These are phyloP conservation scores for Ormyrus nitidulus DNA, from an alignment of 2,888 invertebrate species.

Conservation along the genomic window DNA sequence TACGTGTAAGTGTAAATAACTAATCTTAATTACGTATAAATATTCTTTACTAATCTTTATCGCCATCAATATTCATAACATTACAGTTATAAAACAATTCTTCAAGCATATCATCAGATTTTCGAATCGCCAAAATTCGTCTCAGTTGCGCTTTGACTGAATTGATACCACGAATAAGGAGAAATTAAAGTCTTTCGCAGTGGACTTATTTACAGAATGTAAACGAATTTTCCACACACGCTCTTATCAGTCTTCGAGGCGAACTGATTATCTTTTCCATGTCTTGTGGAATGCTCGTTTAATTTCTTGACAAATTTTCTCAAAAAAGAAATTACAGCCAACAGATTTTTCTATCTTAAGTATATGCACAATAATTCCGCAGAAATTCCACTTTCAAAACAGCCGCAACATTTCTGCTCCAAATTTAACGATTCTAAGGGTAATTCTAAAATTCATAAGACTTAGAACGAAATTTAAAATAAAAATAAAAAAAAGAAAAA, in stretches of 20 bases:
- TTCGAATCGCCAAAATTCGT: slow-evolving; percentile 6
- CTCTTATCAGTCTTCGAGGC: slow-evolving; percentile 44
- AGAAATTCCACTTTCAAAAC: slow-evolving; percentile 1
- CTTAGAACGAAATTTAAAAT: no score
- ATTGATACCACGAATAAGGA: background rate
- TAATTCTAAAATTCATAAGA: no score
- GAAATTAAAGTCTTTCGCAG: slow-evolving; percentile 17
- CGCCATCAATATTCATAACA: background rate
- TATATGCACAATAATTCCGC: no score
- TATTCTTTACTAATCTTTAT: background rate
- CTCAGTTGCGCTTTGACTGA: slow-evolving; percentile 27
- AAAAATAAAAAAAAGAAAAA: no score
- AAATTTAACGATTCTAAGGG: slow-evolving; percentile 18
- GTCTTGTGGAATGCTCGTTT: slow-evolving; percentile 26
- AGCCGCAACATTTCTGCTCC: slow-evolving; percentile 3
- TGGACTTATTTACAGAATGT: slow-evolving; percentile 33
- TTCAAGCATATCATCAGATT: background rate
- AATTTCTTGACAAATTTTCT: background rate
- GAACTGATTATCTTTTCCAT: slow-evolving; percentile 22
- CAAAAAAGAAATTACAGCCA: background rate
- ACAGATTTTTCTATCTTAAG: background rate
- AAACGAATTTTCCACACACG: slow-evolving; percentile 13
- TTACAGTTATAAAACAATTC: background rate
- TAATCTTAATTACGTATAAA: background rate
- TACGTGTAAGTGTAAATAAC: background rate